Evolutionary conservation across 2,888 invertebrate genomes (phyloP), one percentile per base, ranked within the genome.

Genomic region (Caenorhabditis becei): DNA sequence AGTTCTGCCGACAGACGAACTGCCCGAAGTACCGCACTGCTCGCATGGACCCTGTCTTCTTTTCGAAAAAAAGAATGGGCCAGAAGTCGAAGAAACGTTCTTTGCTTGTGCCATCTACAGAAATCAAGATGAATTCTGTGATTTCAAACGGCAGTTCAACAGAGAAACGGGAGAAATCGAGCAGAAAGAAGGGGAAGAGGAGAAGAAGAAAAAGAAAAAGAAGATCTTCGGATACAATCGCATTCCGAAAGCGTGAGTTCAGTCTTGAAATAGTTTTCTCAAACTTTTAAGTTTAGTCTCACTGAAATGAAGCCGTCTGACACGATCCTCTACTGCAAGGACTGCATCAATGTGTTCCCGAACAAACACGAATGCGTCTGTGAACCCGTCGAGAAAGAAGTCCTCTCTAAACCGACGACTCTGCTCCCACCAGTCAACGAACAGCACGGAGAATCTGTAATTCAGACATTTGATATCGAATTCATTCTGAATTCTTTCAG

Each of bases 41-140:
- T 83, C 81, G 0, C 87, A 87, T 74, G 87, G 89, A n/a, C 89
- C 89, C 1, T 89, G 88, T 71, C 81, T 89, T 14, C 78, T 89
- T 8, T 89, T 89, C 62, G 83, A 79, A 32, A 83, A 84, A 37
- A 85, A 82, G 32, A 72, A 72, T 20, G 77, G 69, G 58, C 18
- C 70, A 51, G 61, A 82, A 80, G 79, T 49, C 16, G 65, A 65
- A 44, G 56, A 70, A 58, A 49, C 72, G n/a, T 79, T 70, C 54
- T 89, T 88, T 71, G 69, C 88, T 0, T 89, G 89, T 72, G 88
- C 89, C 11, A 85, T 89, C 41, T 89, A 84, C 74, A 83, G 80
- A 56, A 80, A 77, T 47, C 75, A 71, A 20, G 14, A 54, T 1
- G 71, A 80, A 41, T 71, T 71, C 47, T 77, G 80, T 47, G 77